Base-by-base conservation (phyloP, 1,140 invertebrate species). In the Homarus americanus region DNA sequence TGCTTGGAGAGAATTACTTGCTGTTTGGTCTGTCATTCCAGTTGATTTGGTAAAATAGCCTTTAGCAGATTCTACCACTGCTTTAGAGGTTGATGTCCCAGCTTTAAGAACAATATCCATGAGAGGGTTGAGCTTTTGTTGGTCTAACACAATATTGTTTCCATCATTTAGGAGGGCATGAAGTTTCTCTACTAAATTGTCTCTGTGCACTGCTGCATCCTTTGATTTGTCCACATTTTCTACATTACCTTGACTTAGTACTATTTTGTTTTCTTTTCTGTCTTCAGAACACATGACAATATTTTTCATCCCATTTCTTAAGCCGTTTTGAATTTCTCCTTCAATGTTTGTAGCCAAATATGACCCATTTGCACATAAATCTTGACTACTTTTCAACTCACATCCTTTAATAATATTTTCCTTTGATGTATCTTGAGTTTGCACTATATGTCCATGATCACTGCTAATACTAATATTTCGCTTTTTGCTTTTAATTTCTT, bases 271-370 rank as follows among this genome's bases (percentile, higher is more conserved):
- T 82, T 63, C 32, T 7, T 79, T 79, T 32, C 9, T 49, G 9
- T 82, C 28, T 15, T 82, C 36, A n/a, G 15, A 32, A 24, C 34
- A 32, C 34, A 63, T 10, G 0, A 20, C 53, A 12, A 82, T 28
- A 17, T 82, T 58, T 32, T 82, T 82, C 44, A 82, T 82, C 28
- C 17, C 28, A 44, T 76, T 40, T 76, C 40, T 10, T 40, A 76
- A 40, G 38, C 7, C 20, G 32, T 75, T n/a, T 80, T 53, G 10
- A 53, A 4, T 53, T 36, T 53, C 20, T 53, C 53, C 20, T 41
- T 82, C 12, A 44, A 38, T 82, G 32, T 44, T 58, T 53, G 32
- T 3, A 53, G 9, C 28, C 15, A 28, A 53, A 34, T 28, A 80
- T n/a, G 12, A 41, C 9, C 24, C 28, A 10, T 28, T 40, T 12